phyloP scores from a whole-genome alignment of 1,140 invertebrate genomes.

The Drosophila nasuta region DNA sequence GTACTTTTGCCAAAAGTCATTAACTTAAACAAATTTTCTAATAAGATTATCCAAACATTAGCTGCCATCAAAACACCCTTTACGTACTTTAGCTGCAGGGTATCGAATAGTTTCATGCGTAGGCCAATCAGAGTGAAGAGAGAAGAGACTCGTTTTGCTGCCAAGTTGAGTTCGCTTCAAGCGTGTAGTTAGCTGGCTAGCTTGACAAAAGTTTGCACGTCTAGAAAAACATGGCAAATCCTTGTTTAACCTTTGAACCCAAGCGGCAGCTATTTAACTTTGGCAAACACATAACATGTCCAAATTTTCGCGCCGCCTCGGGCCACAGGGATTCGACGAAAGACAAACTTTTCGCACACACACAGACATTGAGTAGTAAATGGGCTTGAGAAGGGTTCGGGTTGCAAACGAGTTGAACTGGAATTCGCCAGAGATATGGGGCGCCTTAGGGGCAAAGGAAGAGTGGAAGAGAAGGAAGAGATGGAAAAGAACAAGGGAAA shows the following conservation, averaged over 20 bases:
- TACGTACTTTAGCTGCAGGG: not conserved
- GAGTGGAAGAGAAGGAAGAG: not conserved
- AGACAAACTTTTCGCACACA: slow-evolving; percentile 72
- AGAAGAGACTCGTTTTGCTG: slow-evolving; percentile 6
- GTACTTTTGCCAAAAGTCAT: not conserved
- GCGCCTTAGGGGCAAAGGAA: slow-evolving; percentile 27
- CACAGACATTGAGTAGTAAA: not conserved
- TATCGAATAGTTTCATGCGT: slow-evolving; percentile 7
- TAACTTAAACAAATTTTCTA: not conserved
- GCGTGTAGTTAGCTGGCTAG: slow-evolving; percentile 22
- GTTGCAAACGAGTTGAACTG: slow-evolving; percentile 67
- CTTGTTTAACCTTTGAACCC: slow-evolving; percentile 80
- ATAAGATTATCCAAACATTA: not conserved
- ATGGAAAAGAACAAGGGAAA: not conserved
- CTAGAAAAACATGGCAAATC: slow-evolving; percentile 74
- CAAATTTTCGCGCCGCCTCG: slow-evolving; percentile 77
- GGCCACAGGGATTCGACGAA: slow-evolving; percentile 26
- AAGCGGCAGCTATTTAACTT: slow-evolving; percentile 80
- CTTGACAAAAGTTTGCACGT: slow-evolving; percentile 25
- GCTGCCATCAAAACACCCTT: not conserved
- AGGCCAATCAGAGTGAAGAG: slow-evolving; percentile 30
- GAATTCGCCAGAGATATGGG: slow-evolving; percentile 55
- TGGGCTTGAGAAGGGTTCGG: slow-evolving; percentile 34
- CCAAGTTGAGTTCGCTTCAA: slow-evolving; percentile 20
- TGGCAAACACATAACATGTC: slow-evolving; percentile 81